Conservation (phyloP, 2,888 invertebrate genomes). For the Idaea dimidiata region DNA sequence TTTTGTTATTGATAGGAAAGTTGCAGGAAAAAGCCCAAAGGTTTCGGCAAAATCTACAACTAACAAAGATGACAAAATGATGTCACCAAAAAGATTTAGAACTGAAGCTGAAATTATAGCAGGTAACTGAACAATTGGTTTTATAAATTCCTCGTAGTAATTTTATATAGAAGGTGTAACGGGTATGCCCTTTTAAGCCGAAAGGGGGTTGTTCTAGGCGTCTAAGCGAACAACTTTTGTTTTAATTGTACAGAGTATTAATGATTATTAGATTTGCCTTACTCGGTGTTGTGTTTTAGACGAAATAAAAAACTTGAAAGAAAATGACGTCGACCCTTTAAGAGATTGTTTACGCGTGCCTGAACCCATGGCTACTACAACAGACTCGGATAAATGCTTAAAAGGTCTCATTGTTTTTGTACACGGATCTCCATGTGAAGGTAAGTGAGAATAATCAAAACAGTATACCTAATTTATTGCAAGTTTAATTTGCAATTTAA, state of each 20-base stretch:
- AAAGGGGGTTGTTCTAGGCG: too few species aligned
- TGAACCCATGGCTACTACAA: constrained; percentile 32
- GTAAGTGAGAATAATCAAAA: constrained; percentile 30
- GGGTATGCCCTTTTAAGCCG: too few species aligned
- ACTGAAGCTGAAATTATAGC: constrained; percentile 64
- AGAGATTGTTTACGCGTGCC: constrained; percentile 48
- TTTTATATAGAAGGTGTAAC: background rate
- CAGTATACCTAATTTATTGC: background rate
- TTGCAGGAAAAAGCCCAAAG: constrained; percentile 44
- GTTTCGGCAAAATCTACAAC: constrained; percentile 27
- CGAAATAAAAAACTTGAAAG: constrained; percentile 56
- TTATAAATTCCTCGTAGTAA: background rate
- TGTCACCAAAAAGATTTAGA: constrained; percentile 41
- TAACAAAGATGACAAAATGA: constrained; percentile 27
- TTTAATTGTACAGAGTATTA: too few species aligned
- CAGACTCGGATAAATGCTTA: constrained; percentile 37
- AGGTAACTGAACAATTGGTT: constrained; percentile 37
- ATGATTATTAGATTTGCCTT: too few species aligned
- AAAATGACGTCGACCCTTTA: constrained; percentile 55
- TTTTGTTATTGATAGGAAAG: constrained; percentile 34
- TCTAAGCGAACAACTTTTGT: too few species aligned
- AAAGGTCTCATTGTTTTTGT: constrained; percentile 67
- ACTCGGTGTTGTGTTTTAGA: constrained; percentile 39
- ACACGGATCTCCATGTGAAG: constrained; percentile 70
- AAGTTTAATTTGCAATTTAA: background rate